phyloP scores from a whole-genome alignment of 1,140 invertebrate species.

The Laupala kohalensis region DNA sequence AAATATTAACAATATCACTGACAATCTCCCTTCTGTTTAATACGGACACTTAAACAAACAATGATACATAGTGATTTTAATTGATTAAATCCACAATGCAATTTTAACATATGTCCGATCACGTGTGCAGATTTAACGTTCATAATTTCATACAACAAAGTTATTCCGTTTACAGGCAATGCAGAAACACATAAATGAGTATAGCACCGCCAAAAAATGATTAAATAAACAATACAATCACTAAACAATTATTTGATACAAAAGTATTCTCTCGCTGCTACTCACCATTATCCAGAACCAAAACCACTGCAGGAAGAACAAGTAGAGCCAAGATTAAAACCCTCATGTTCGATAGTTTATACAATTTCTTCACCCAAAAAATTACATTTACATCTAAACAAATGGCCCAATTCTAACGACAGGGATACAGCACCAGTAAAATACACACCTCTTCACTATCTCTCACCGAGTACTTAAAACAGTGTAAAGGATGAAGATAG shows the following conservation, averaged over 20 bases:
- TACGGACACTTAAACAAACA: too few species aligned
- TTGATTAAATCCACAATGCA: not conserved
- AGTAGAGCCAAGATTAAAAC: constrained; percentile 37
- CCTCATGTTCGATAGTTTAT: constrained; percentile 45
- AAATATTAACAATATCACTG: too few species aligned
- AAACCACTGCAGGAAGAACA: constrained; percentile 38
- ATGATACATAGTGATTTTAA: too few species aligned
- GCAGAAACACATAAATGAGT: not conserved
- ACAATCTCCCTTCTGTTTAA: too few species aligned
- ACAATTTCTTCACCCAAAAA: too few species aligned
- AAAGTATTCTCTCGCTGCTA: not conserved
- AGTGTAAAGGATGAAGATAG: too few species aligned
- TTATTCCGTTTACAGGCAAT: not conserved
- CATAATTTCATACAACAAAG: not conserved
- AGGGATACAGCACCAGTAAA: too few species aligned
- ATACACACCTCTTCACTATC: too few species aligned
- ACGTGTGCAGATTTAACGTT: not conserved
- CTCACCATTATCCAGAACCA: constrained; percentile 29
- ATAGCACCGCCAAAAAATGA: not conserved
- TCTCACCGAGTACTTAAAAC: too few species aligned
- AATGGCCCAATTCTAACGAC: too few species aligned
- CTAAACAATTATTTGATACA: not conserved
- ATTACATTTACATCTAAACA: too few species aligned
- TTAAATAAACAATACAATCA: not conserved
- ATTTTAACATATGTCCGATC: not conserved